Evolutionary conservation across 2,888 invertebrate genomes (phyloP).

Genomic region (Lasioglossum lativentre): DNA sequence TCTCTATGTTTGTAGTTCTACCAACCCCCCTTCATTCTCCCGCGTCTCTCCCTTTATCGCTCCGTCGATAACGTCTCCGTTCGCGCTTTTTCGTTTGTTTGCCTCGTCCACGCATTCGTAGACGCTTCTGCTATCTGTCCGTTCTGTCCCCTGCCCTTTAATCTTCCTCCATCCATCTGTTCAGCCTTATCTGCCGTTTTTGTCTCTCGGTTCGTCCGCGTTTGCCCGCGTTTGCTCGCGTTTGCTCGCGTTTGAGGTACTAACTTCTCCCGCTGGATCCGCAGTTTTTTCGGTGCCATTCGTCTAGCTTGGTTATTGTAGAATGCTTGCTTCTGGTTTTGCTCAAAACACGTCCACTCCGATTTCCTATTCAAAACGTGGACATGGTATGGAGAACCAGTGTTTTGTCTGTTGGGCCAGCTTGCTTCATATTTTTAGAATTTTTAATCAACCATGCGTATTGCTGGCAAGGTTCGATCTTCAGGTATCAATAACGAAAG

Average conservation of each 20-base stretch:
- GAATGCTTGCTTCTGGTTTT: background rate
- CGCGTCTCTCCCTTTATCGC: background rate
- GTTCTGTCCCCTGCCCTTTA: background rate
- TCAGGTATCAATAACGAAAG: no score
- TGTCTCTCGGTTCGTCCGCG: background rate
- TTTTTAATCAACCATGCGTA: no score
- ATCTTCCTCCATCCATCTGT: background rate
- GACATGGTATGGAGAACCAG: no score
- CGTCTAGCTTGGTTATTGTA: background rate
- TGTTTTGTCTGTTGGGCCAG: no score
- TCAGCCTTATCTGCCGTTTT: background rate
- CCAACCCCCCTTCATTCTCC: background rate
- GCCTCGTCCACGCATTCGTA: background rate
- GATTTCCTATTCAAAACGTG: no score
- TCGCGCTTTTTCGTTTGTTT: background rate
- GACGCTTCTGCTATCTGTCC: constrained; percentile 3
- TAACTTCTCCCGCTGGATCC: background rate
- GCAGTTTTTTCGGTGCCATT: background rate
- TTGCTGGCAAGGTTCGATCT: no score
- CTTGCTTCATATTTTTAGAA: no score
- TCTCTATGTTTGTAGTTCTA: constrained; percentile 26
- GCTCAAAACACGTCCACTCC: no score
- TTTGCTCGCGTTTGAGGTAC: no score
- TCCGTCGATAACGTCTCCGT: constrained; percentile 8
- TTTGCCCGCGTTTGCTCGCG: background rate